Evolutionary conservation across 2,888 invertebrate genomes (phyloP), one percentile per base, ranked within the genome.

Genomic region (Xylocampa areola): DNA sequence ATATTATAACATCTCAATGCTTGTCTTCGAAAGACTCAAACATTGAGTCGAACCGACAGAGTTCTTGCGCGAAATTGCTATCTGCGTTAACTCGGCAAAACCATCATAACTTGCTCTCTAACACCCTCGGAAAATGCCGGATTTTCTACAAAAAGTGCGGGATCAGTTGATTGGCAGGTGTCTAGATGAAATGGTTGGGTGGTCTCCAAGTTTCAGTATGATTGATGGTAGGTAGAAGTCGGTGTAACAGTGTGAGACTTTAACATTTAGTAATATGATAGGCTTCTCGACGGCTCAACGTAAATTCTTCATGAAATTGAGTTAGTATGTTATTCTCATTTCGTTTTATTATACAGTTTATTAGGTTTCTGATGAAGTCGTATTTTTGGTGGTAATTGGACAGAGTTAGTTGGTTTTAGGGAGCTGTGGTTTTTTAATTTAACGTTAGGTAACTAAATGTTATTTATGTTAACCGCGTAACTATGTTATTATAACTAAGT

Each of bases 11-110:
- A 52, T 60, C 66, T 63, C 57, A 69, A 73, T 71, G 55, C 59
- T 60, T 40, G 50, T 59, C 61, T 69, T 60, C 62, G 63, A 75
- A 63, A 68, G 65, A 68, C 63, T 73, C 74, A 74, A 77, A 77
- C 73, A 77, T 73, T 73, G 73, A 68, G 75, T 77, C 67, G 67
- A 68, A 43, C 71, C 74, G 73, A 77, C 66, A 69, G 75, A 76
- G 79, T 64, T 77, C 80, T 79, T 73, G 71, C 79, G 79, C 77
- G 81, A 84, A 84, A 84, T 83, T 82, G 78, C 74, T 75, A 68
- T 69, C 65, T 69, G 73, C 73, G 71, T 77, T 84, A 81, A 84
- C 50, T 81, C 77, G 69, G 68, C 84, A 52, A 13, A 59, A 77
- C 85, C 82, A 79, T 47, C 25, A 0, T 3, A 2, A 0, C 6